Evolutionary conservation across 2,113 vertebrate genomes (phyloP).

Genomic region (Suncus etruscus): DNA sequence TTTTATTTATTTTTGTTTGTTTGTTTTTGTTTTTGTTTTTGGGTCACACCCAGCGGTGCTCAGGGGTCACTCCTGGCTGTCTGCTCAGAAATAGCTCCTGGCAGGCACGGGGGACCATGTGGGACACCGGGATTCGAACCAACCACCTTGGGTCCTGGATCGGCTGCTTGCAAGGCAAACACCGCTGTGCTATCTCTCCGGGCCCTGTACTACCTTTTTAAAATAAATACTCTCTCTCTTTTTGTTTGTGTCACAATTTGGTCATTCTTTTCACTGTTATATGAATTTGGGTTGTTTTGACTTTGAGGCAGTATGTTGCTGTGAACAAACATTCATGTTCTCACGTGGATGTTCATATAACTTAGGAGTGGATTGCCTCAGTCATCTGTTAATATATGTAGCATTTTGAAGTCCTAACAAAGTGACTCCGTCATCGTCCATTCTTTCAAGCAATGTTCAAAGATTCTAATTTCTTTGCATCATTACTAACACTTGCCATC

Average conservation of each 20-base stretch:
- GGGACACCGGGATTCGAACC: too few species aligned
- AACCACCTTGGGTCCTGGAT: too few species aligned
- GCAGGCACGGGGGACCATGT: too few species aligned
- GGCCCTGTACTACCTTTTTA: not conserved
- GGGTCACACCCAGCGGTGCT: too few species aligned
- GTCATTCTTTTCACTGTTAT: not conserved
- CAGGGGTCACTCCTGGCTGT: too few species aligned
- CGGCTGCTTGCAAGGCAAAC: too few species aligned
- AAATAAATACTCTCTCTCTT: not conserved
- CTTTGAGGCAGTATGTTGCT: not conserved
- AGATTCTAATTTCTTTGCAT: not conserved
- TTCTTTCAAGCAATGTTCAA: not conserved
- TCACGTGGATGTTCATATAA: not conserved
- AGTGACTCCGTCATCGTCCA: not conserved
- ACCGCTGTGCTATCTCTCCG: too few species aligned
- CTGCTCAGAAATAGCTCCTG: too few species aligned
- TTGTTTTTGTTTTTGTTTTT: too few species aligned
- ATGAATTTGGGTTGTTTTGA: not conserved
- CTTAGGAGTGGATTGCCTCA: not conserved
- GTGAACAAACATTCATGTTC: not conserved
- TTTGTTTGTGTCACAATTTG: not conserved
- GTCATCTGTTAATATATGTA: not conserved
- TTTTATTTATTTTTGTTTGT: too few species aligned
- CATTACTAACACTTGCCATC: not conserved
- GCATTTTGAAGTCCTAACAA: not conserved